Evolutionary conservation across 1,140 invertebrate species (phyloP).

Genomic region (Orchestia grillus): DNA sequence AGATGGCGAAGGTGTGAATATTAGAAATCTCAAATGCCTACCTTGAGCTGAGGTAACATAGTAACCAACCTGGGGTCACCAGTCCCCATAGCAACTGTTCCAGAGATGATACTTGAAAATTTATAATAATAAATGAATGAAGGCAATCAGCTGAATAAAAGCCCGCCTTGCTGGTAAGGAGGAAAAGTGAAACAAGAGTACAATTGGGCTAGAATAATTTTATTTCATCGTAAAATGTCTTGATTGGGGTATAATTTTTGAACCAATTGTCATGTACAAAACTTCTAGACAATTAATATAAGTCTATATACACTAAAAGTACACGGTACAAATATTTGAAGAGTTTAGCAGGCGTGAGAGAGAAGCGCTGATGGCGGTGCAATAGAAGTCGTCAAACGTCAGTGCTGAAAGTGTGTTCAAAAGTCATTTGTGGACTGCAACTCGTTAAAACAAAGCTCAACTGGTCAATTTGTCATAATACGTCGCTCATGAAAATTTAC

Average conservation of each 20-base stretch:
- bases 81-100: no score
- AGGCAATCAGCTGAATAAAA: not conserved
- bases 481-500: not conserved
- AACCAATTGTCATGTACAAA: slow-evolving; percentile 37
- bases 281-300: not conserved
- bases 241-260: slow-evolving; percentile 7
- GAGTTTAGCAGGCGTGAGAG: not conserved
- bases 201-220: not conserved
- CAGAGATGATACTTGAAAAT: not conserved
- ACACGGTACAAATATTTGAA: not conserved
- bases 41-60: no score
- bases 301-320: not conserved
- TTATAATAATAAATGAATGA: not conserved
- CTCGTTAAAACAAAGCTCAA: not conserved
- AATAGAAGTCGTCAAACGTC: not conserved
- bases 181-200: not conserved
- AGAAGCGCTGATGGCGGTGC: not conserved
- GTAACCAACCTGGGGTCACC: no score
- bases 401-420: not conserved
- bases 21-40: no score
- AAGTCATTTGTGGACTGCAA: not conserved
- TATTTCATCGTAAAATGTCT: not conserved
- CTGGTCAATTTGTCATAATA: not conserved
- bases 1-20: no score
- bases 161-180: no score